Conservation (phyloP, 1,140 invertebrate species). For the Atta texana region DNA sequence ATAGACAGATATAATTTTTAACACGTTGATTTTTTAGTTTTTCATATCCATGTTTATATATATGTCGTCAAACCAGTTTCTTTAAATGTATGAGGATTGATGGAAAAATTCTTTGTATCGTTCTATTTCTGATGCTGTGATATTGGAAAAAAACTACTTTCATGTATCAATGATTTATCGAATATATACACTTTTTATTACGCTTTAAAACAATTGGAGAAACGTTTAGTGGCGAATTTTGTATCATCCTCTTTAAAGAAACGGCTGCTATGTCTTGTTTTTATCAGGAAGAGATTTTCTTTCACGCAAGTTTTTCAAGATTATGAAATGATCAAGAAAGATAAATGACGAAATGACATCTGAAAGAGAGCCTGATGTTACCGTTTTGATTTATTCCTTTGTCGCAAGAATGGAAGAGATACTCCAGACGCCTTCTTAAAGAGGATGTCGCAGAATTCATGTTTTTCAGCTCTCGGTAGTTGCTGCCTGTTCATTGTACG, state of each 20-base stretch:
- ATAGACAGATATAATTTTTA: neutral
- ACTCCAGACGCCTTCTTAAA: constrained; percentile 13
- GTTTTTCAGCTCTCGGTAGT: neutral
- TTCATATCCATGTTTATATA: neutral
- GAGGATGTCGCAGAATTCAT: neutral
- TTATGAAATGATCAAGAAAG: neutral
- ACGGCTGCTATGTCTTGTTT: neutral
- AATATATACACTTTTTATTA: neutral
- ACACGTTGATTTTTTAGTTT: neutral
- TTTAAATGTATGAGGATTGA: neutral
- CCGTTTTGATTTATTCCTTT: neutral
- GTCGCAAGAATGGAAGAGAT: neutral
- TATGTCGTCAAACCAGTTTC: neutral
- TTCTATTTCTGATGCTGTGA: neutral
- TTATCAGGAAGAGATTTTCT: neutral
- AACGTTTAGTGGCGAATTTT: neutral
- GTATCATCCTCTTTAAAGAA: constrained; percentile 20
- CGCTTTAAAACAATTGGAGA: neutral
- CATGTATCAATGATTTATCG: neutral
- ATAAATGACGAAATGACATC: neutral
- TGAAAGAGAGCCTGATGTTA: neutral
- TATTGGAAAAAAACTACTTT: neutral
- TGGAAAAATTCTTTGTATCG: neutral
- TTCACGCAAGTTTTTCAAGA: neutral
- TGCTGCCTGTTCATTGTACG: neutral